Percentiles rank a stretch among this genome's conserved stretches.
These are phyloP conservation scores for Mnemiopsis leidyi DNA, from an alignment of 37 sponge, comb jelly and placozoan genomes.

Conservation along the genomic window DNA sequence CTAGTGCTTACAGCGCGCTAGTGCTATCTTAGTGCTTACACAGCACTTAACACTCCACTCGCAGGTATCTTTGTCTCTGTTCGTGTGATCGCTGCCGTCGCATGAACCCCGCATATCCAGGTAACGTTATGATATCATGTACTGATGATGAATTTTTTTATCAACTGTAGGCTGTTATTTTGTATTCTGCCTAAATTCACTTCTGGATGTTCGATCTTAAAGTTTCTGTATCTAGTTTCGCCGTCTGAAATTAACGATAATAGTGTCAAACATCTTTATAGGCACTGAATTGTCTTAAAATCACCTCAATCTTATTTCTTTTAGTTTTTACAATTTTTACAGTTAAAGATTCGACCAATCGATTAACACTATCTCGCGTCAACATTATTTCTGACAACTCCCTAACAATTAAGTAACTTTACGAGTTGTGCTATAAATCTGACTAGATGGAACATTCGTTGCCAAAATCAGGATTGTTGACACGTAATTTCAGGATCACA, in stretches of 20 bases:
- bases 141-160: background rate
- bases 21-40: background rate
- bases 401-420: too few species aligned
- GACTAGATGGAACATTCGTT: too few species aligned
- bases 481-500: too few species aligned
- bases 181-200: background rate
- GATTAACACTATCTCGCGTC: too few species aligned
- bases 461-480: too few species aligned
- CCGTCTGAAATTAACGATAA: background rate
- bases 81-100: background rate
- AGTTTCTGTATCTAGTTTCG: background rate
- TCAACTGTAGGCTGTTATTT: background rate
- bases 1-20: background rate
- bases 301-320: background rate
- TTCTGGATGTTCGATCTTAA: background rate
- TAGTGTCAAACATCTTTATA: too few species aligned
- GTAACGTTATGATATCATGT: background rate
- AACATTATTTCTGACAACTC: too few species aligned
- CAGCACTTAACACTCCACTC: slow-evolving; percentile 50
- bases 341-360: too few species aligned
- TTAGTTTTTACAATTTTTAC: background rate
- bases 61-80: background rate
- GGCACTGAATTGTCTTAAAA: too few species aligned
- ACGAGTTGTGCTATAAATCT: too few species aligned
- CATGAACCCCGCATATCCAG: background rate